A percentile compares a stretch with the other conserved stretches of the same genome.
phyloP scores from a whole-genome alignment of 2,797 vertebrate species.

The Anniella stebbinsi region DNA sequence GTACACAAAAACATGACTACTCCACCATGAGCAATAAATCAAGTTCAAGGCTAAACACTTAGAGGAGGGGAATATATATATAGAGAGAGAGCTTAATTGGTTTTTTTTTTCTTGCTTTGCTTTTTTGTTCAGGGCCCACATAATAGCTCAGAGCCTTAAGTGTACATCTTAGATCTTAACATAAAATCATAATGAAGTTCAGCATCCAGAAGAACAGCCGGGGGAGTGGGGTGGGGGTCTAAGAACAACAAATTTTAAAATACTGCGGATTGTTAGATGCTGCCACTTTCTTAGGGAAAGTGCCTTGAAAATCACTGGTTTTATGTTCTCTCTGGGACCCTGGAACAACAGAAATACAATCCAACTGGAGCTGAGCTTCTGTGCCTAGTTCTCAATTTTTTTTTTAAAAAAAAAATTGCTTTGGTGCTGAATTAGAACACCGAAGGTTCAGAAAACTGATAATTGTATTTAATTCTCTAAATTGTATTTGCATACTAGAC shows the following conservation, averaged over 20 bases:
- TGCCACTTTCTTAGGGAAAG: background rate
- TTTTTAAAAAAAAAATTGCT: background rate
- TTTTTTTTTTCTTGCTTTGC: no score
- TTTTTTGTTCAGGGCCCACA: background rate
- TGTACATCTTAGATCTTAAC: background rate
- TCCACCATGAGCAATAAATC: background rate
- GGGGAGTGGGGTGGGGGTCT: no score
- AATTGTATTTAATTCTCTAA: background rate
- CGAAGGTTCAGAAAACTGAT: background rate
- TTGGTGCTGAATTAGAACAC: background rate
- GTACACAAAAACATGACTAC: slow-evolving; percentile 15
- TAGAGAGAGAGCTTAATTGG: no score
- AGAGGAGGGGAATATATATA: no score
- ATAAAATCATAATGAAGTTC: background rate
- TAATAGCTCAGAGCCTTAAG: background rate
- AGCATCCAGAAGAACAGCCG: background rate
- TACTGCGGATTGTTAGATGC: background rate
- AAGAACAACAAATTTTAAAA: background rate
- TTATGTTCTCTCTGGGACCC: background rate
- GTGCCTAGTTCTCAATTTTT: background rate
- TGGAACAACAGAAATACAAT: background rate
- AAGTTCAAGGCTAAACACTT: background rate
- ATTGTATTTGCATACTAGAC: background rate
- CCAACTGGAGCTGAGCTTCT: background rate
- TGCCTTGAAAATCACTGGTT: background rate